Percentiles rank a stretch among this genome's conserved stretches.
These are phyloP conservation scores for Amphilophus citrinellus DNA, from an alignment of 2,113 vertebrate species.

Conservation along the genomic window DNA sequence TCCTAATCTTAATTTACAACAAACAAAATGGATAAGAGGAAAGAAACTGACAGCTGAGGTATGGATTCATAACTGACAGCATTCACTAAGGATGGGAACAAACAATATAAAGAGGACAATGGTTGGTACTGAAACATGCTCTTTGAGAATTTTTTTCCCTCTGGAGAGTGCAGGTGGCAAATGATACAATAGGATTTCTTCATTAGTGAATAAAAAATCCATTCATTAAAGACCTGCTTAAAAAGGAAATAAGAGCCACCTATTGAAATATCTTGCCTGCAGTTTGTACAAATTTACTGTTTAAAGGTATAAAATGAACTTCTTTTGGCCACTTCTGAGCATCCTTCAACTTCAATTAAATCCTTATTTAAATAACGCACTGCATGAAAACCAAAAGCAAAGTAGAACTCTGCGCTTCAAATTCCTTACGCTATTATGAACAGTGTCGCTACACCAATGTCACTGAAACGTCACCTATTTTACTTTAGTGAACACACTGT, in stretches of 20 bases:
- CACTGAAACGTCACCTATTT: neutral
- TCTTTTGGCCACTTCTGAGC: too few relatives aligned
- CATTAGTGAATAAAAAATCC: neutral
- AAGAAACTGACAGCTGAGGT: neutral
- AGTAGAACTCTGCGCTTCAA: neutral
- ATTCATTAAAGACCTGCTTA: neutral
- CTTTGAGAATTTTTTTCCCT: neutral
- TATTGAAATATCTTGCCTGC: neutral
- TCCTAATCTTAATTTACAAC: neutral
- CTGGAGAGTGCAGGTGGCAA: neutral
- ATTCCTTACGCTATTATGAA: neutral
- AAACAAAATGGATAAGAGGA: neutral
- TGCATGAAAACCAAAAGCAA: too few relatives aligned
- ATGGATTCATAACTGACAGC: neutral
- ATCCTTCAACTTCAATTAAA: too few relatives aligned
- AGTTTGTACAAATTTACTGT: too few relatives aligned
- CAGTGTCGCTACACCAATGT: neutral
- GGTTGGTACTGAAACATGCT: neutral
- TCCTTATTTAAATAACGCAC: too few relatives aligned
- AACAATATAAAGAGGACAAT: neutral
- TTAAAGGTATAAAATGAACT: too few relatives aligned
- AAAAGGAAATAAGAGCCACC: neutral
- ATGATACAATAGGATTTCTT: neutral
- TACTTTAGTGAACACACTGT: conserved; percentile 5
- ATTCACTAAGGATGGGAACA: conserved; percentile 10